These are phyloP conservation scores for Macrochelys suwanniensis DNA, from an alignment of 2,797 vertebrate genomes.

Conservation along the genomic window DNA sequence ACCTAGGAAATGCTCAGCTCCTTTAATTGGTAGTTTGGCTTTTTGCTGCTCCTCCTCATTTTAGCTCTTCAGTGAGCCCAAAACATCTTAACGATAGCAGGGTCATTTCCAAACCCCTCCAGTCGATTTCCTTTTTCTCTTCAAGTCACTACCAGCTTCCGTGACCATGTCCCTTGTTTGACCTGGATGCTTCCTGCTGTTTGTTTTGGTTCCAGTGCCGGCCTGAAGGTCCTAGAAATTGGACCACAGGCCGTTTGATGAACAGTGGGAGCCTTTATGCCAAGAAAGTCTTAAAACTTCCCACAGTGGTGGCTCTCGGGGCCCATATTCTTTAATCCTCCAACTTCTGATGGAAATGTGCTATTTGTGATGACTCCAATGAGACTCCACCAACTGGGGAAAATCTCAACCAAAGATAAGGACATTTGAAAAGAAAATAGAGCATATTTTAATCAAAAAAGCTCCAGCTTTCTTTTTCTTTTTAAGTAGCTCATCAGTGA, in stretches of 20 bases:
- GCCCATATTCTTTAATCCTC: neutral
- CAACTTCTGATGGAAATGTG: neutral
- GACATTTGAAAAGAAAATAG: neutral
- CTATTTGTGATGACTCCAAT: neutral
- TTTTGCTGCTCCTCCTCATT: slow-evolving; percentile 10
- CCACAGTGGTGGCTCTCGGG: slow-evolving; percentile 1
- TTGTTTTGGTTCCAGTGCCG: neutral
- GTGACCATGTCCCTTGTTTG: neutral
- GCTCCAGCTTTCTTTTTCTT: neutral
- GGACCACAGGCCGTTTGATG: neutral
- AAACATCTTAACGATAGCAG: neutral
- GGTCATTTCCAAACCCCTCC: slow-evolving; percentile 38
- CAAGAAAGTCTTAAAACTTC: slow-evolving; percentile 18
- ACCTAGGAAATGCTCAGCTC: slow-evolving; percentile 33
- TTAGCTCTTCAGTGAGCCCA: neutral
- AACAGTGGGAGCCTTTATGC: neutral
- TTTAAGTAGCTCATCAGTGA: neutral
- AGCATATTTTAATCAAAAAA: neutral
- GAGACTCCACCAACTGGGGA: neutral
- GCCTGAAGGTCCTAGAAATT: slow-evolving; percentile 39
- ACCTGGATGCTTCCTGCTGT: neutral
- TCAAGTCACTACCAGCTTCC: slow-evolving; percentile 13
- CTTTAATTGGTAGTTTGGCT: slow-evolving; percentile 9
- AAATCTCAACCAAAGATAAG: neutral
- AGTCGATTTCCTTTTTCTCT: slow-evolving; percentile 13